Conservation (phyloP, 1,140 invertebrate species). For the Leptinotarsa lineolata region DNA sequence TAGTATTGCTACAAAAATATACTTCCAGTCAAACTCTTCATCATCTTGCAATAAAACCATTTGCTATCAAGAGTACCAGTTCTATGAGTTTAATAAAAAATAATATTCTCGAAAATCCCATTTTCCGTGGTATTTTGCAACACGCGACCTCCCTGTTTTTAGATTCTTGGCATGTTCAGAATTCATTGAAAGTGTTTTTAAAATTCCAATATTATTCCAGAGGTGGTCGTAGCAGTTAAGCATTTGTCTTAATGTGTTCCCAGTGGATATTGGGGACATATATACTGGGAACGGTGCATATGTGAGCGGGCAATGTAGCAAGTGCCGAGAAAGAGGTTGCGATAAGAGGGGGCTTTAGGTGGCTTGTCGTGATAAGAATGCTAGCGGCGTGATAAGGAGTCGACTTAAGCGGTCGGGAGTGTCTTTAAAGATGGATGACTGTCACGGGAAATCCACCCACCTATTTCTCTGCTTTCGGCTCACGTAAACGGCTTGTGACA, state of each 20-base stretch:
- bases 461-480: conserved; percentile 46
- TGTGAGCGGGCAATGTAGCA: conserved; percentile 14
- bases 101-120: no score
- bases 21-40: no score
- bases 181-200: no score
- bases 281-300: conserved; percentile 38
- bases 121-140: no score
- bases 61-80: no score
- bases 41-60: no score
- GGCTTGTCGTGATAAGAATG: conserved; percentile 55
- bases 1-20: no score
- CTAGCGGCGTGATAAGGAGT: conserved; percentile 52
- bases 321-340: conserved; percentile 47
- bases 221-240: conserved; percentile 39
- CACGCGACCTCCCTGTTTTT: no score
- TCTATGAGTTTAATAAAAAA: no score
- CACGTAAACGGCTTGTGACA: conserved; percentile 56
- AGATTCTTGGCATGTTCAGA: no score
- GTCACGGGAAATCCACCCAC: conserved; percentile 56
- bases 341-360: conserved; percentile 49
- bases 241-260: conserved; percentile 43
- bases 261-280: conserved; percentile 44
- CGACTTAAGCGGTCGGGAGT: conserved; percentile 52
- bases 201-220: conserved; percentile 17
- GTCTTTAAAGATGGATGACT: conserved; percentile 56